A percentile compares a stretch with the other conserved stretches of the same genome.
These are phyloP conservation scores for Lota lota DNA, from an alignment of 2,113 vertebrate species.

Conservation along the genomic window DNA sequence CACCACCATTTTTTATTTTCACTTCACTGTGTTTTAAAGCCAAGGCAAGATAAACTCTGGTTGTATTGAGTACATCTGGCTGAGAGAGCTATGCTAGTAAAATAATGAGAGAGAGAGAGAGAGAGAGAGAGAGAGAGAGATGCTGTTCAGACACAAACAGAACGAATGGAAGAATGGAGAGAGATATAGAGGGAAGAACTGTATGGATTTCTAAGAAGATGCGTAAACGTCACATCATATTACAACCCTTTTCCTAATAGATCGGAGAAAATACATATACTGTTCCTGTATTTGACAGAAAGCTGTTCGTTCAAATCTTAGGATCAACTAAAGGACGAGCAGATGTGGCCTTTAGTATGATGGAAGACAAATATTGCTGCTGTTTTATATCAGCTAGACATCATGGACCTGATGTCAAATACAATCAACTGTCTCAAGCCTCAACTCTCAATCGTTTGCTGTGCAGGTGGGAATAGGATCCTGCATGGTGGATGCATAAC, in stretches of 20 bases:
- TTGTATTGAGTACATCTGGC: slow-evolving; percentile 50
- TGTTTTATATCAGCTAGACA: no score
- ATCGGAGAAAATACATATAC: not conserved
- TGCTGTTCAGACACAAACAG: not conserved
- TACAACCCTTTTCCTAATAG: not conserved
- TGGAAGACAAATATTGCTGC: no score
- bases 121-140: slow-evolving; percentile 4
- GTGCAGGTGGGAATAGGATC: no score
- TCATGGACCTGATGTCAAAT: no score
- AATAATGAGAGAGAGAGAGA: slow-evolving; percentile 23
- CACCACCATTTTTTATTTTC: not conserved
- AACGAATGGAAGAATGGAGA: not conserved
- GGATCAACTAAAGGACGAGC: no score
- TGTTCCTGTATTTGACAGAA: not conserved
- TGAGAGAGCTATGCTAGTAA: slow-evolving; percentile 37
- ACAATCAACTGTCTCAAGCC: no score
- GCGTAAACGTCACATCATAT: not conserved
- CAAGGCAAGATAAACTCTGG: slow-evolving; percentile 55
- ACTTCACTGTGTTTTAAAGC: slow-evolving; percentile 43
- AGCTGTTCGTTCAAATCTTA: not conserved
- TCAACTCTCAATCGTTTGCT: no score
- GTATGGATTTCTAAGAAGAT: not conserved
- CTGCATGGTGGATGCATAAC: no score
- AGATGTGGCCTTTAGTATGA: no score
- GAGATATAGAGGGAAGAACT: not conserved